A percentile compares a stretch with the other conserved stretches of the same genome.
Conservation (phyloP, 2,888 invertebrate genomes). For the Sinelater perroti region DNA sequence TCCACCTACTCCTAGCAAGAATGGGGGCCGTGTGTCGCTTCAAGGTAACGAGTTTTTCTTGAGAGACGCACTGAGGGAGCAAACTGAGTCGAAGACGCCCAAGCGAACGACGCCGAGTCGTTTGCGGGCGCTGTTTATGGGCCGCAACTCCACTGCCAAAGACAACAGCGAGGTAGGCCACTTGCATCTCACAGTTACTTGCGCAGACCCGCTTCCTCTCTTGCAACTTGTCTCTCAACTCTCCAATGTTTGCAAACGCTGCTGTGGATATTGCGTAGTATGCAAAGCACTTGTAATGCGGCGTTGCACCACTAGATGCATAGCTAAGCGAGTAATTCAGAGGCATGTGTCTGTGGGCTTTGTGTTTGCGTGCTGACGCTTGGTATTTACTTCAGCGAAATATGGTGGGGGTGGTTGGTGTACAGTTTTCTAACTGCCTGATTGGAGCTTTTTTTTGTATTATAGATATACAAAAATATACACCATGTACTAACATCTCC, state of each 20-base stretch:
- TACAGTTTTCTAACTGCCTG: conserved; percentile 10
- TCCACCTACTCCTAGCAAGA: conserved; percentile 87
- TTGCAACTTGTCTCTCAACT: neutral
- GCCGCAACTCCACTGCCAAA: conserved; percentile 59
- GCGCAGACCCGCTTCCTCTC: neutral
- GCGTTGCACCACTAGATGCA: neutral
- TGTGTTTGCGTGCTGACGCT: neutral
- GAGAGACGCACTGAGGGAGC: conserved; percentile 67
- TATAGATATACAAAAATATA: conserved; percentile 2
- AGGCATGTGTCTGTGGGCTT: neutral
- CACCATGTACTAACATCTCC: conserved; percentile 10
- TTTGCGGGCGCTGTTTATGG: conserved; percentile 68
- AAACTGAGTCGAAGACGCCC: conserved; percentile 53
- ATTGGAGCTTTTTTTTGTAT: conserved; percentile 6
- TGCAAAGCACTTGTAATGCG: neutral
- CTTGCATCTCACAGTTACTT: neutral
- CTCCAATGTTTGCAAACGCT: conserved; percentile 6
- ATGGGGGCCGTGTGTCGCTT: conserved; percentile 74
- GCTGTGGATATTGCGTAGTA: neutral
- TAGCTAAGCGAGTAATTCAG: neutral
- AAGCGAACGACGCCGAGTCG: conserved; percentile 72
- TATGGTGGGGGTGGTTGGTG: neutral
- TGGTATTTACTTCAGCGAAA: neutral
- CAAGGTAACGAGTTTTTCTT: conserved; percentile 68
- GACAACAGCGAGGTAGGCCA: conserved; percentile 51